Conservation (phyloP, 2,888 invertebrate species). For the Synergus japonicus region DNA sequence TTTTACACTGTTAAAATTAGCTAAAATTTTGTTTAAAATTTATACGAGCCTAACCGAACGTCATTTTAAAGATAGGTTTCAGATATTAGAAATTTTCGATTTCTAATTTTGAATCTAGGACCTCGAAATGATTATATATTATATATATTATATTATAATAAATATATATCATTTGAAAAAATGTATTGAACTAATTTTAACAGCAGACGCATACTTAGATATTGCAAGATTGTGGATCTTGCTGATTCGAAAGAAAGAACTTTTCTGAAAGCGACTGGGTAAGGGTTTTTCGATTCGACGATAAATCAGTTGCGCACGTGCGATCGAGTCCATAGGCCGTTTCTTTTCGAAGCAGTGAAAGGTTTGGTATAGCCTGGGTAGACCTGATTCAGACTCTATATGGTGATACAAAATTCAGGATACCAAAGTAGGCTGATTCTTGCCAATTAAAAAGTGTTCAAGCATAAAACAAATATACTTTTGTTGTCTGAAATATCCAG, state of each 20-base stretch:
- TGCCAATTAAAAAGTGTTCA: background rate
- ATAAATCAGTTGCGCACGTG: slow-evolving; percentile 50
- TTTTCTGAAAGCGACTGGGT: slow-evolving; percentile 29
- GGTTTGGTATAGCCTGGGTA: background rate
- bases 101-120: too few species aligned
- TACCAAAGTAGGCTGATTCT: background rate
- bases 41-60: too few species aligned
- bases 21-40: too few species aligned
- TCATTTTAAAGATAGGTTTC: too few species aligned
- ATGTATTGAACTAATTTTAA: background rate
- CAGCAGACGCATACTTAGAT: slow-evolving; percentile 8
- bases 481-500: background rate
- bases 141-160: too few species aligned
- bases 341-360: background rate
- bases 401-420: background rate
- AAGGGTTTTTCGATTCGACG: slow-evolving; percentile 46
- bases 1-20: too few species aligned
- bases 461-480: background rate
- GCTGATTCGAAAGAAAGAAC: slow-evolving; percentile 40
- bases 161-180: too few species aligned
- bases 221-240: background rate
- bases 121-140: too few species aligned
- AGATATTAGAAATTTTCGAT: too few species aligned
- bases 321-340: background rate
- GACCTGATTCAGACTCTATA: background rate